Percentiles rank a stretch among this genome's conserved stretches.
Conservation (phyloP, 2,113 vertebrate genomes). For the Phainopepla nitens region DNA sequence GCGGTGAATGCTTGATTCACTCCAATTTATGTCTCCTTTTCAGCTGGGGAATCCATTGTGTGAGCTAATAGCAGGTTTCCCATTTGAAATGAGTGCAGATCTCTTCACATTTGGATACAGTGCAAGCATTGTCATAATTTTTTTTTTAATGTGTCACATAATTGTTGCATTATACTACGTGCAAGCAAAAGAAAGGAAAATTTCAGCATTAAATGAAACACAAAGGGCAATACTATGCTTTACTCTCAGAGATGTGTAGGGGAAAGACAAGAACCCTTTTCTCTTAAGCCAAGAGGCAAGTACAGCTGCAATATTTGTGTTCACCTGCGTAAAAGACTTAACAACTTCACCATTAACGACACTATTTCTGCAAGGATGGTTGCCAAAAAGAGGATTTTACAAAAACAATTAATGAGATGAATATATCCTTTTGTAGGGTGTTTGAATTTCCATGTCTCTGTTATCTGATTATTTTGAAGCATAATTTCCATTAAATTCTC, state of each 20-base stretch:
- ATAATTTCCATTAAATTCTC: neutral
- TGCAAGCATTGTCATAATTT: constrained; percentile 3
- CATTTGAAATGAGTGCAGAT: constrained; percentile 40
- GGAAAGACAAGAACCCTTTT: neutral
- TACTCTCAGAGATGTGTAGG: neutral
- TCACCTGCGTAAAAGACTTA: neutral
- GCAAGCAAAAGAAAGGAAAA: neutral
- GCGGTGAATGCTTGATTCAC: neutral
- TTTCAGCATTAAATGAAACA: neutral
- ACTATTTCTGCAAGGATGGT: neutral
- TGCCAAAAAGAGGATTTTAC: neutral
- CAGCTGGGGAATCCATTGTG: constrained; percentile 21
- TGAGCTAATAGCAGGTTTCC: constrained; percentile 39
- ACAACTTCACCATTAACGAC: neutral
- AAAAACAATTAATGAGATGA: neutral
- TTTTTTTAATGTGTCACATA: constrained; percentile 17
- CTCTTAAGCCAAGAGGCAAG: neutral
- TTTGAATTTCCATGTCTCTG: neutral
- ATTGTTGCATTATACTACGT: neutral
- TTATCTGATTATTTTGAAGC: neutral
- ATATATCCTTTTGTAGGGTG: rapidly evolving
- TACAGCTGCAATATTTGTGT: neutral
- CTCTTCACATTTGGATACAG: constrained; percentile 23
- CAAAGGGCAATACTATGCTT: neutral
- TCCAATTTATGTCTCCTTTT: constrained; percentile 45